These are phyloP conservation scores for Oenanthe melanoleuca DNA, from an alignment of 2,113 vertebrate species.

Conservation along the genomic window DNA sequence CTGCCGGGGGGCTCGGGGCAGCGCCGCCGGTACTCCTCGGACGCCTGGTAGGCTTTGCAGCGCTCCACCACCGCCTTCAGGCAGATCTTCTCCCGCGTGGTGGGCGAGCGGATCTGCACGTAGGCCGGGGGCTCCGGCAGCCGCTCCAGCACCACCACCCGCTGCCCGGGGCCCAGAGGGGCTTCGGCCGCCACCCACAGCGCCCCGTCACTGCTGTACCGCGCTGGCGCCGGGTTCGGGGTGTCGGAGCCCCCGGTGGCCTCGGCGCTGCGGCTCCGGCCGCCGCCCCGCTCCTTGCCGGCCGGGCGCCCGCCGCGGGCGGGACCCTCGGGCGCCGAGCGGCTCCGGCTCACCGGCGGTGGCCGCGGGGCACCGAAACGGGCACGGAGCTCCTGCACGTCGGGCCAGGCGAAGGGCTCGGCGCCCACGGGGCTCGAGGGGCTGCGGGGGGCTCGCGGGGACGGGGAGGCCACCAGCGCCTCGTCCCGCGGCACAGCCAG, in stretches of 20 bases:
- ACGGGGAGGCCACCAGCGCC: rapidly evolving
- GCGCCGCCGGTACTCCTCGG: conserved; percentile 69
- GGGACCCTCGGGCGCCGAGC: too few relatives aligned
- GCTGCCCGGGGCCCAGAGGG: conserved; percentile 56
- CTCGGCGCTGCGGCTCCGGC: too few relatives aligned
- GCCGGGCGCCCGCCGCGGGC: too few relatives aligned
- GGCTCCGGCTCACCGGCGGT: too few relatives aligned
- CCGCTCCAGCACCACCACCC: conserved; percentile 81
- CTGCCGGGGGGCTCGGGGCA: conserved; percentile 24
- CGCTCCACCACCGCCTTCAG: conserved; percentile 80
- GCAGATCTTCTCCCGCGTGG: conserved; percentile 83
- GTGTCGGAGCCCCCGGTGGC: not conserved
- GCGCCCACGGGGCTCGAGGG: conserved; percentile 77
- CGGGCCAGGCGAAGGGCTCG: too few relatives aligned
- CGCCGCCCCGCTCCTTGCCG: too few relatives aligned
- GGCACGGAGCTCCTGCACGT: too few relatives aligned
- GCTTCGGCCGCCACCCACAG: conserved; percentile 71
- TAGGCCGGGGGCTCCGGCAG: conserved; percentile 38
- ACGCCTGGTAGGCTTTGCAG: conserved; percentile 82
- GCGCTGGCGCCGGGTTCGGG: not conserved
- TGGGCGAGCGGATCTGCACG: conserved; percentile 79
- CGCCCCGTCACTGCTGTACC: not conserved
- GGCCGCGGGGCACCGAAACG: too few relatives aligned
- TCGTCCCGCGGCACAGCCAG: rapidly evolving
- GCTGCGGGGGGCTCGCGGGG: conserved; percentile 39